A percentile compares a stretch with the other conserved stretches of the same genome.
These are phyloP conservation scores for Clistopyga incitator DNA, from an alignment of 2,888 invertebrate genomes.

Conservation along the genomic window DNA sequence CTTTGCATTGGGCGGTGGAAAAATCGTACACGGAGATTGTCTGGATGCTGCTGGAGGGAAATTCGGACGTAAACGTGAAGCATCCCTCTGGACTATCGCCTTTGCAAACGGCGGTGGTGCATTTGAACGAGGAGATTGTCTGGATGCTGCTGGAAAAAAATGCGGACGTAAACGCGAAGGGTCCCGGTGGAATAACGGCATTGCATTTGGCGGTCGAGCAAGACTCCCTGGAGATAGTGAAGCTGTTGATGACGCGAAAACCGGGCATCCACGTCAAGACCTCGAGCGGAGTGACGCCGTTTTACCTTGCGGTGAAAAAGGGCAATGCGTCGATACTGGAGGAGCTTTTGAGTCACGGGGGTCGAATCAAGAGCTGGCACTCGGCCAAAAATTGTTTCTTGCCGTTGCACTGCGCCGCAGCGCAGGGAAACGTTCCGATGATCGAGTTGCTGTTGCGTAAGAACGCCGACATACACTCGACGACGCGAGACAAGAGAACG, in stretches of 20 bases:
- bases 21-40: not conserved
- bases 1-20: too few relatives aligned
- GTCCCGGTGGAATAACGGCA: not conserved
- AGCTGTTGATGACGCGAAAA: not conserved
- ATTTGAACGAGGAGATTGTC: too few relatives aligned
- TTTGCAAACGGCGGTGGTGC: too few relatives aligned
- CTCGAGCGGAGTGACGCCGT: not conserved
- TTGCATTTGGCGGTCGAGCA: slow-evolving; percentile 3
- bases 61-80: too few relatives aligned
- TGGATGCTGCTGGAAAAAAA: not conserved
- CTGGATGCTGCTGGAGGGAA: too few relatives aligned
- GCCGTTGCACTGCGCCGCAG: slow-evolving; percentile 7
- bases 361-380: not conserved
- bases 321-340: not conserved
- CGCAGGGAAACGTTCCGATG: not conserved
- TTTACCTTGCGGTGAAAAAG: not conserved
- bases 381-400: not conserved
- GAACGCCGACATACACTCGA: slow-evolving; percentile 24
- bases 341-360: slow-evolving; percentile 20
- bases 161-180: not conserved
- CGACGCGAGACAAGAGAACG: slow-evolving; percentile 6
- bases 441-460: slow-evolving; percentile 25
- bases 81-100: too few relatives aligned
- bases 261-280: not conserved
- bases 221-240: not conserved